phyloP scores from a whole-genome alignment of 2,113 vertebrate genomes.

The Pitta sordida region DNA sequence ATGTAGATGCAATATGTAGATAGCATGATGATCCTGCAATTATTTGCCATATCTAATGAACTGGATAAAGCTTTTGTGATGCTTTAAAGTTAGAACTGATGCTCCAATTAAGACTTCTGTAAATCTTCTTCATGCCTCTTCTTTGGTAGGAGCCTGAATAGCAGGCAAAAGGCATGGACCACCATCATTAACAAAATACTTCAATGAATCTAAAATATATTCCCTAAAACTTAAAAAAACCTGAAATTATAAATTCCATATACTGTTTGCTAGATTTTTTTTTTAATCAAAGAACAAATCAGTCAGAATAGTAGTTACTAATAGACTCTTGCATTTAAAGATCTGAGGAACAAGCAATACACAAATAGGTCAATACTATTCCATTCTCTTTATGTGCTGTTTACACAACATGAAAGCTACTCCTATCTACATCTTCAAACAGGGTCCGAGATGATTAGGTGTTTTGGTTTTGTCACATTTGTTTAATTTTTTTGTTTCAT shows the following conservation, averaged over 20 bases:
- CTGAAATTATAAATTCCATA: background rate
- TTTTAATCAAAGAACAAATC: background rate
- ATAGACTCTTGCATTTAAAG: background rate
- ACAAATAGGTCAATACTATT: background rate
- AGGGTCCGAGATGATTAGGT: background rate
- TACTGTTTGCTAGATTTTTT: background rate
- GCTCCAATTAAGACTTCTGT: background rate
- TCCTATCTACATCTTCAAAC: background rate
- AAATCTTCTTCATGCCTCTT: background rate
- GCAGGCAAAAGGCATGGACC: background rate
- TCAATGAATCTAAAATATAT: background rate
- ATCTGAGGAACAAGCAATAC: background rate
- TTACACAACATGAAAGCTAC: background rate
- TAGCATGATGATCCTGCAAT: background rate
- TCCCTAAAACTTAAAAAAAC: background rate
- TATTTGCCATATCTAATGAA: background rate
- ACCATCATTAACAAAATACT: background rate
- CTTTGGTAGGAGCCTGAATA: background rate
- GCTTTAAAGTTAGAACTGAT: background rate
- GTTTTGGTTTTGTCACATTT: background rate
- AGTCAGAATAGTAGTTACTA: background rate
- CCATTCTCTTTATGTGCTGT: background rate
- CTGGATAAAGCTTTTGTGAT: background rate
- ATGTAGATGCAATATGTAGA: too few relatives aligned
- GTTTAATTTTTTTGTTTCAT: rapidly evolving